phyloP scores from a whole-genome alignment of 2,113 vertebrate genomes.

The Tamias sibiricus region DNA sequence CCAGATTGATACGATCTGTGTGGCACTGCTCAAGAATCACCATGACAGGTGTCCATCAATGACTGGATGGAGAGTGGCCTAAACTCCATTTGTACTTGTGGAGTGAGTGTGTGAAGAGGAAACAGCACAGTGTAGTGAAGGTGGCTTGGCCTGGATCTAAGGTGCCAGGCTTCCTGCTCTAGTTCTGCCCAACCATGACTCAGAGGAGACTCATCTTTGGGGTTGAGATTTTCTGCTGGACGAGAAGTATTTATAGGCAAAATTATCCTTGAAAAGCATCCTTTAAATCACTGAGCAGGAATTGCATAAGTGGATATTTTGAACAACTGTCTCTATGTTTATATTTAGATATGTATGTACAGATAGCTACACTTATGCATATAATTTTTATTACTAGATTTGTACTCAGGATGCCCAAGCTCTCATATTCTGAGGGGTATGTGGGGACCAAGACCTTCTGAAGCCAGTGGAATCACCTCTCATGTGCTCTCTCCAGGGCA shows the following conservation, averaged over 20 bases:
- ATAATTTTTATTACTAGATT: neutral
- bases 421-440: neutral
- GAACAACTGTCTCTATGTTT: neutral
- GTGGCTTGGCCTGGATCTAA: neutral
- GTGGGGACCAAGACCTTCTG: neutral
- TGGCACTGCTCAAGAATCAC: neutral
- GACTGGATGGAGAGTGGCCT: neutral
- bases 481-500: neutral
- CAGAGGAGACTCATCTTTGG: neutral
- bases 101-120: neutral
- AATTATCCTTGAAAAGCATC: neutral
- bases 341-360: too few species aligned
- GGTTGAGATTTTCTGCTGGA: neutral
- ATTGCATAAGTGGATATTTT: neutral
- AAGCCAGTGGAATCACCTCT: neutral
- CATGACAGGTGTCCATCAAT: neutral
- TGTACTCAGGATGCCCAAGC: neutral
- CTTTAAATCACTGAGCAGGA: neutral
- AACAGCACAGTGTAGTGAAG: fast-evolving
- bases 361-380: neutral
- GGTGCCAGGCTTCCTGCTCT: neutral
- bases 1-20: neutral
- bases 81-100: neutral
- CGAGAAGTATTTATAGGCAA: neutral
- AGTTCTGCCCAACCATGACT: neutral